Base-by-base conservation (phyloP, 1,140 invertebrate species). In the Bilobella aurantiaca region DNA sequence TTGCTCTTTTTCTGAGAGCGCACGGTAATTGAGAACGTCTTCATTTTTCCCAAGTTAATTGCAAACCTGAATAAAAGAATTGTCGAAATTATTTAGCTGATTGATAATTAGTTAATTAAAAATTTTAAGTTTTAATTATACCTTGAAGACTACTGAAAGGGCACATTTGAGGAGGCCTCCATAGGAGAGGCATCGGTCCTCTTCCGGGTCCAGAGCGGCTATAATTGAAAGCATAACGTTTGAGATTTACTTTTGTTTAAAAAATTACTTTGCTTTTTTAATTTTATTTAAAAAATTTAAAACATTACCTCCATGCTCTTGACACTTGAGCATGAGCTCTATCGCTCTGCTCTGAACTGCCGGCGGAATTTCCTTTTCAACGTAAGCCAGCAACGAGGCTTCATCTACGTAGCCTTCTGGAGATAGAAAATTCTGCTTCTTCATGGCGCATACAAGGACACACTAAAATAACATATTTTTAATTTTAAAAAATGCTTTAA, bases 371-470 rank as follows among this genome's bases (percentile, higher is more conserved):
- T 62, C 34, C 14, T 46, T 12, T 28, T 62, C 59, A 21, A 62
- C 31, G 25, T 62, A 62, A 25, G 31, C 12, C 3, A 62, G 18
- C 12, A 31, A 3, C 8, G 21, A 21, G 3, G 59, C 31, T 46
- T 62, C 59, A 23, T 62, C 59, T 3, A 62, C 59, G 32, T 62
- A 62, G 2, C 59, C 59, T n/a, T 62, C 59, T 14, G 59, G 32
- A 62, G 25, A 23, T 37, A 62, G 25, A 46, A 62, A 37, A 5
- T 31, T 31, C 27, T 62, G 25, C 59, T 62, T 62, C 12, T 25
- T 62, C 59, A 62, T 31, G 5, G 59, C 59, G 28, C 59, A 62
- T 8, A 23, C 28, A 3, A 62, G 32, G 27, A 62, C 27, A 28
- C 59, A 62, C 59, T 62, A 62, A 12, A 62, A 25, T 28, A 30